Evolutionary conservation across 1,140 invertebrate species (phyloP), one percentile per base, ranked within the genome.

Genomic region (Drosophila pachea): DNA sequence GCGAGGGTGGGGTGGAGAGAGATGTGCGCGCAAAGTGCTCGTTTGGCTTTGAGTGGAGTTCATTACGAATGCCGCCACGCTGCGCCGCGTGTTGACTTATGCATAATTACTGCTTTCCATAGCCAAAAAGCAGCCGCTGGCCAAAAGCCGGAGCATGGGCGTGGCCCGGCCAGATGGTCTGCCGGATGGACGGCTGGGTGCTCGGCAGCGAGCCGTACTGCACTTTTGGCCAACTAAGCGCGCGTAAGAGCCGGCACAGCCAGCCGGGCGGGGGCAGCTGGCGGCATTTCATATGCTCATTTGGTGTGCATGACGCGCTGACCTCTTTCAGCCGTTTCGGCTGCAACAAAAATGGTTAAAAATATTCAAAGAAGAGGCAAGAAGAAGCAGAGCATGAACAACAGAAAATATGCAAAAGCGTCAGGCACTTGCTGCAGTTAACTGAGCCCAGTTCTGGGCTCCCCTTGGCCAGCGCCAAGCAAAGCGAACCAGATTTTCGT

Each of bases 291-390:
- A 82, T 78, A 84, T 84, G 78, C 76, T 83, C 78, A 83, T 84
- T 83, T 83, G 75, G 72, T 70, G 79, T 83, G 79, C 76, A 84
- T 64, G 66, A 86, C 73, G 79, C 79, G 79, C 79, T 83, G 79
- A 83, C 79, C 79, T 79, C 76, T 83, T 83, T 83, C 81, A 73
- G 79, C 74, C 76, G 81, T 83, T 83, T 83, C 81, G 69, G 79
- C 74, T 77, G 79, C 79, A 84, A 78, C 79, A 74, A 63, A 16
- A 50, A 35, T 7, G 22, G 22, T 3, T 22, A 4, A 35, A 53
- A 52, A 12, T n/a, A 5, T 49, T 12, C n/a, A 49, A 32, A 49
- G 5, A 1, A 35, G 7, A 38, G 31, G 16, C 22, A 22, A 16
- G 16, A 2, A 40, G 31, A 33, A 49, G 5, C 38, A 50, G 7